A percentile compares a stretch with the other conserved stretches of the same genome.
Conservation (phyloP, 2,113 vertebrate genomes). For the Siniperca knerii region DNA sequence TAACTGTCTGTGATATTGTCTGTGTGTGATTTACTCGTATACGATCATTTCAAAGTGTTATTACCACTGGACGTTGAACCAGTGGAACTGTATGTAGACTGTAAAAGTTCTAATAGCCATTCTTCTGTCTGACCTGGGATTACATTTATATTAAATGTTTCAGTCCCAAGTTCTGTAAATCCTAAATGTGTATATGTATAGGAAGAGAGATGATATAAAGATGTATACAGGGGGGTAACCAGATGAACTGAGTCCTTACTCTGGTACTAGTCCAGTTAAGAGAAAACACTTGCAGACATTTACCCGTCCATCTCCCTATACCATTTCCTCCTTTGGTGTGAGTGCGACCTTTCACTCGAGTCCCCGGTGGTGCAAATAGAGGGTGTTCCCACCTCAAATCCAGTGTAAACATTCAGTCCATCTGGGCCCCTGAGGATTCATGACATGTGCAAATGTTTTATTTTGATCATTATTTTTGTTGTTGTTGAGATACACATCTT, state of each 20-base stretch:
- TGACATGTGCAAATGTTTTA: slow-evolving; percentile 67
- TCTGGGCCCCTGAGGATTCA: slow-evolving; percentile 48
- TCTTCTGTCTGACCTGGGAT: slow-evolving; percentile 73
- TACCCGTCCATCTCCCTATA: neutral
- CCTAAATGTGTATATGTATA: slow-evolving; percentile 72
- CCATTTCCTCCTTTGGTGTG: slow-evolving; percentile 3
- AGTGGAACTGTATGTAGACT: slow-evolving; percentile 60
- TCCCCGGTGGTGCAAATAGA: slow-evolving; percentile 10
- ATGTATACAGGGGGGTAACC: slow-evolving; percentile 43
- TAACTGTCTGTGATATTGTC: slow-evolving; percentile 69
- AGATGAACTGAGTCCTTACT: slow-evolving; percentile 71
- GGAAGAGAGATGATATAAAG: slow-evolving; percentile 61
- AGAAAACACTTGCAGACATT: slow-evolving; percentile 26
- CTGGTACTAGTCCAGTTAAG: slow-evolving; percentile 24
- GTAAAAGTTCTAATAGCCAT: slow-evolving; percentile 68
- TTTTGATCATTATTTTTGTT: slow-evolving; percentile 56
- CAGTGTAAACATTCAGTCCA: slow-evolving; percentile 68
- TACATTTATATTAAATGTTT: slow-evolving; percentile 84
- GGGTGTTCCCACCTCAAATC: slow-evolving; percentile 31
- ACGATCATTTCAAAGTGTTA: slow-evolving; percentile 49
- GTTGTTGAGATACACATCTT: slow-evolving; percentile 62
- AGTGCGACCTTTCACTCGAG: slow-evolving; percentile 33
- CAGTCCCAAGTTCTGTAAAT: slow-evolving; percentile 69
- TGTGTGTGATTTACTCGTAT: slow-evolving; percentile 64
- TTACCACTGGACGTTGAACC: slow-evolving; percentile 34